Evolutionary conservation across 2,888 invertebrate genomes (phyloP).

Genomic region (Dione vanillae): DNA sequence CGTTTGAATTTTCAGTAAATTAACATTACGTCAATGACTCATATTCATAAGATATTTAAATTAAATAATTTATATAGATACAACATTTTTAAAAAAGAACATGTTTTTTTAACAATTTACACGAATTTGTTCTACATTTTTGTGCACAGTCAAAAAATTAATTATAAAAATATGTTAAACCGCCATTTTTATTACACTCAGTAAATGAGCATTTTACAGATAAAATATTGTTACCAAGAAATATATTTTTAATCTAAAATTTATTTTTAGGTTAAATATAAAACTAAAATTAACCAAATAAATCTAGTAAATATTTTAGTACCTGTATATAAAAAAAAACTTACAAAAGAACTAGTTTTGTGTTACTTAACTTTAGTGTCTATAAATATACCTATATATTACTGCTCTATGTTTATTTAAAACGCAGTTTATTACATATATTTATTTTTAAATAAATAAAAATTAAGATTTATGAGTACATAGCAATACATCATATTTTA

Average conservation of each 20-base stretch:
- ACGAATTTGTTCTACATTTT: not conserved
- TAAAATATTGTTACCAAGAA: not conserved
- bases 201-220: not conserved
- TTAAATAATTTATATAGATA: not conserved
- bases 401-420: no score
- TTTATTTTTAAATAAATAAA: no score
- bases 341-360: no score
- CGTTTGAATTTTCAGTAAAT: not conserved
- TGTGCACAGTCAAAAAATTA: conserved; percentile 1
- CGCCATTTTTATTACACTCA: conserved; percentile 6
- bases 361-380: no score
- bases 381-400: no score
- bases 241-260: not conserved
- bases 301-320: not conserved
- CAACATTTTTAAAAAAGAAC: not conserved
- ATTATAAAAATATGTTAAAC: not conserved
- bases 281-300: not conserved
- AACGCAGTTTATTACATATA: no score
- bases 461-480: no score
- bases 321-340: not conserved
- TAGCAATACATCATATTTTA: no score
- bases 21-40: conserved; percentile 12
- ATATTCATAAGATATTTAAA: not conserved
- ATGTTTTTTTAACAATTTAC: not conserved
- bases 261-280: not conserved